Conservation (phyloP, 2,113 vertebrate species). For the Neolamprologus longior region DNA sequence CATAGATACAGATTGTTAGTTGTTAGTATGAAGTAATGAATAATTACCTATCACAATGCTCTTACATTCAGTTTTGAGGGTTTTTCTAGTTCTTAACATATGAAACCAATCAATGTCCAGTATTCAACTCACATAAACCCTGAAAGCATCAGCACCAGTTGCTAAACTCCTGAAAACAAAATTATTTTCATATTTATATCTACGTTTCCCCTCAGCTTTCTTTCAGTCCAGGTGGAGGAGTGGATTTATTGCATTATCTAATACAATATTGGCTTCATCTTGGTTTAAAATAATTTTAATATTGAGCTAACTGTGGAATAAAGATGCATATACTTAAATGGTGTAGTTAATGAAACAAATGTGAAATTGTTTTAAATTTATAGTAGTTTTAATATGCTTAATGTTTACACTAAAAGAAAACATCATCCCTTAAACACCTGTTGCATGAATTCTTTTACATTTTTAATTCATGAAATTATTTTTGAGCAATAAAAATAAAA, state of each 20-base stretch:
- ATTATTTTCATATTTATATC: neutral
- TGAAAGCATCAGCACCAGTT: neutral
- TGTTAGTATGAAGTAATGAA: neutral
- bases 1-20: neutral
- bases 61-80: neutral
- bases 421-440: neutral
- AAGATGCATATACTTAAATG: neutral
- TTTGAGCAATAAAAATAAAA: neutral
- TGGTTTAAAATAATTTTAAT: neutral
- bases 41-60: neutral
- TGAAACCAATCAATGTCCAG: neutral
- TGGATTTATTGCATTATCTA: neutral
- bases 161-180: neutral
- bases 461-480: neutral
- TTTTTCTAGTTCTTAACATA: accelerated
- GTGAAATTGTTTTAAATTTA: neutral
- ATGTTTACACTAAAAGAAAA: neutral
- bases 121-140: neutral
- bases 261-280: neutral
- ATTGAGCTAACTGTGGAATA: neutral
- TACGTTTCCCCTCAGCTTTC: accelerated
- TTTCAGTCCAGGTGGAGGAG: neutral
- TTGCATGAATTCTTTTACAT: neutral
- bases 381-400: neutral
- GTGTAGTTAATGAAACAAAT: accelerated